Evolutionary conservation across 2,888 invertebrate genomes (phyloP), one percentile per base, ranked within the genome.

Genomic region (Ormyrus rosae): DNA sequence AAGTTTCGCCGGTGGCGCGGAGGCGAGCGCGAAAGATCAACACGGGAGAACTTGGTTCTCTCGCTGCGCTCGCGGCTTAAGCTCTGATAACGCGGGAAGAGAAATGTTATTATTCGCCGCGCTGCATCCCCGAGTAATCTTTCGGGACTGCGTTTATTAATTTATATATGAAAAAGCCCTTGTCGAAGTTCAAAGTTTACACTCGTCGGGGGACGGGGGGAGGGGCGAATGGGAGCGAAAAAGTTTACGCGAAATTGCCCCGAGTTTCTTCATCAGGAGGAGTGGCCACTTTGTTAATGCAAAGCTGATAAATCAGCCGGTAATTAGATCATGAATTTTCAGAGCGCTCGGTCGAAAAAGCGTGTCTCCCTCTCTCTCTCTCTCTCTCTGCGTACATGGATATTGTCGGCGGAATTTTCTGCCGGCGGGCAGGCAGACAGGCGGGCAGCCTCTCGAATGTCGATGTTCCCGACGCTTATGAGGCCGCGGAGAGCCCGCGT

Each of bases 391-490:
- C 19, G 19, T 19, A 19, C 2, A 63, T 34, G 19, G 34, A 53
- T 45, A 45, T 63, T 53, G 45, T 7, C 9, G 53, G 48, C 9
- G 50, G 48, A 55, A 53, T 53, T 61, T 51, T 72, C 53, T 48
- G 34, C 46, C 34, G 6, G 34, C 67, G 45, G 58, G 50, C 19
- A 5, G 19, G 6, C 7, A 34, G 55, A 48, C 55, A 60, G 7
- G 73, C 19, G 19, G 19, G 19, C 19, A 19, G 19, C 19, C 19
- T 19, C 74, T 77, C 73, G 81, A 76, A 73, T 78, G 81, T 82
- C 83, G 84, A 83, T 84, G 83, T 73, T 81, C 61, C 63, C 69
- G 69, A 67, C 51, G 19, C 58, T 75, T 69, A 74, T 72, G 72
- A 68, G 71, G 58, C 60, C 55, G 75, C 61, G 69, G 68, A 80